Evolutionary conservation across 2,797 vertebrate species (phyloP).

Genomic region (Fratercula arctica): DNA sequence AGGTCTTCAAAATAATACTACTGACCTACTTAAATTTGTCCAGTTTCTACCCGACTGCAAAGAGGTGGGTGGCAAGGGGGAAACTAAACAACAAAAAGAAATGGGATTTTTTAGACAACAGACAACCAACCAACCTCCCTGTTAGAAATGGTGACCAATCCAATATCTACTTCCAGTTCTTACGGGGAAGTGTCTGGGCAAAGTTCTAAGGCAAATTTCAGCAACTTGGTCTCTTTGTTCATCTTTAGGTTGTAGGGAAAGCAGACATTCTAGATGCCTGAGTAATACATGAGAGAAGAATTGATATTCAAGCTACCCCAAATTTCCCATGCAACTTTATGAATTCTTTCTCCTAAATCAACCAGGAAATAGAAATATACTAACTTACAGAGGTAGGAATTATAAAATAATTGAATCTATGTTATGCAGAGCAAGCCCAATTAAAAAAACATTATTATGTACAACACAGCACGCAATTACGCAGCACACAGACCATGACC

Average conservation of each 20-base stretch:
- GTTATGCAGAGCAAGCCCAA: not conserved
- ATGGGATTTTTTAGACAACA: not conserved
- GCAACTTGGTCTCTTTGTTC: not conserved
- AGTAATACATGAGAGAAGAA: not conserved
- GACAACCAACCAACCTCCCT: not conserved
- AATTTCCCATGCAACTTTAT: not conserved
- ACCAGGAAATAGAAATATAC: not conserved
- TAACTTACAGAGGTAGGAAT: not conserved
- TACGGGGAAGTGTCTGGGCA: not conserved
- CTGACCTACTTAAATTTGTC: not conserved
- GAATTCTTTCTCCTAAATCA: not conserved
- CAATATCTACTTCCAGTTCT: not conserved
- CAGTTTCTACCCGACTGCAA: not conserved
- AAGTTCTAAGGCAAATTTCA: not conserved
- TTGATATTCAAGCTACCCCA: not conserved
- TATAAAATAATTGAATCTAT: not conserved
- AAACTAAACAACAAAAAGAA: not conserved
- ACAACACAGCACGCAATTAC: slow-evolving; percentile 13
- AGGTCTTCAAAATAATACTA: not conserved
- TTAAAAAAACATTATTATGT: slow-evolving; percentile 26
- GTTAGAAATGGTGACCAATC: not conserved
- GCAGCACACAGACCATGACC: not conserved
- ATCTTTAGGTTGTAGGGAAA: not conserved
- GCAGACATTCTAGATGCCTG: not conserved
- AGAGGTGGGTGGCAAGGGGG: fast-evolving